Base-by-base conservation (phyloP, 1,140 invertebrate species). In the Ostrea edulis region DNA sequence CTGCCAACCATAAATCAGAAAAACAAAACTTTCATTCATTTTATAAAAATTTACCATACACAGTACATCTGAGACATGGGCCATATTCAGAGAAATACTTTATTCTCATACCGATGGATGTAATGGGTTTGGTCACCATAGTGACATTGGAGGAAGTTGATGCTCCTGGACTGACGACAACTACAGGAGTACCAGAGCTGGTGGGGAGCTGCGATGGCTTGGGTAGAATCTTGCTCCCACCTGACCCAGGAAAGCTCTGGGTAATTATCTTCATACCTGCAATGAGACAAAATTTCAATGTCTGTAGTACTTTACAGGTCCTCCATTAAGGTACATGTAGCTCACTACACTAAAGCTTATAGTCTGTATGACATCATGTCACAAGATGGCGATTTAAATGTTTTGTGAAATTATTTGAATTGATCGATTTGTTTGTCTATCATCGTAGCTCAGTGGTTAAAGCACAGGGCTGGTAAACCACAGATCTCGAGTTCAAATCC, bases 201-300 rank as follows among this genome's bases (percentile, higher is more conserved):
- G 83, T 58, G 11, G 53, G 54, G 20, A 85, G 51, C 52, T 58
- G 53, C 4, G 55, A 25, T 2, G 83, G 52, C 86, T 94, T 95
- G 0, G 94, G 94, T 14, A 94, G 88, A 68, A 95, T 94, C 86
- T 94, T 94, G 90, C 93, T 93, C 55, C 91, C 90, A 29, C 91
- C 89, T 54, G 86, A 44, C 4, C 90, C 87, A 55, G 91, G 90
- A 44, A 90, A 29, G 89, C 91, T 93, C 89, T 95, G 94, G 2
- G 94, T 94, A 17, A 95, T 95, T 12, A 95, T 95, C 89, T 95
- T 95, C 93, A 95, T 94, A 83, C 94, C 94, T 94, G 88, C 8
- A 83, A 52, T n/a, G 1, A 44, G 35, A 44, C 35, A 1, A 44
- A 20, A 29, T 81, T 29, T 29, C 0, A 81, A 81, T 22, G 22